Percentiles rank a stretch among this genome's conserved stretches.
Evolutionary conservation across 2,888 invertebrate species (phyloP).

Genomic region (Zeuzera pyrina): DNA sequence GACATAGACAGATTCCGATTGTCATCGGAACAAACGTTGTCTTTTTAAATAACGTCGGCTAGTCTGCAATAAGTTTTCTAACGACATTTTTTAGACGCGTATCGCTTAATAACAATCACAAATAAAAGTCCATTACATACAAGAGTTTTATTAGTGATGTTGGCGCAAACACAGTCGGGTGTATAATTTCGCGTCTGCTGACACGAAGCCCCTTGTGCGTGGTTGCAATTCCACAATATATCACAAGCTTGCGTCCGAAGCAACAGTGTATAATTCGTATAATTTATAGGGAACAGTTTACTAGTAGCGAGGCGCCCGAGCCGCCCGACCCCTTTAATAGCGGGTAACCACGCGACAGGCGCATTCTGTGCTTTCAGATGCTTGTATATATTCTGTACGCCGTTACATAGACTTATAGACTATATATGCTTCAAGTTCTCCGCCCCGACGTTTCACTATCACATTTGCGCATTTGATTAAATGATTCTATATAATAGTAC

Average conservation of each 20-base stretch:
- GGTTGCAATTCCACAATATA: conserved; percentile 60
- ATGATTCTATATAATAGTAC: conserved; percentile 30
- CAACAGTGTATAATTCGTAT: conserved; percentile 66
- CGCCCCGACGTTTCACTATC: conserved; percentile 23
- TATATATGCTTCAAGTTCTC: background rate
- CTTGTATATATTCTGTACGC: too few species aligned
- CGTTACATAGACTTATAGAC: too few species aligned
- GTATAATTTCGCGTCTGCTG: conserved; percentile 65
- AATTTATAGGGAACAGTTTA: conserved; percentile 56
- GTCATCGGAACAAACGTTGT: conserved; percentile 58
- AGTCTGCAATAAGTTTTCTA: conserved; percentile 49
- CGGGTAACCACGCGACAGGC: conserved; percentile 64
- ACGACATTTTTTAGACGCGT: conserved; percentile 28
- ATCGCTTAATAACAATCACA: conserved; percentile 64
- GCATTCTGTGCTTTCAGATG: too few species aligned
- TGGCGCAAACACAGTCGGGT: conserved; percentile 48
- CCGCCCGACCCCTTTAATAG: conserved; percentile 52
- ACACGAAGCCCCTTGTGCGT: conserved; percentile 41
- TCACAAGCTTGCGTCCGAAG: conserved; percentile 53
- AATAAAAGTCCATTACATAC: conserved; percentile 38
- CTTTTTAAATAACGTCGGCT: conserved; percentile 43
- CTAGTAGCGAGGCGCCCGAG: conserved; percentile 57
- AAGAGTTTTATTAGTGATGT: conserved; percentile 41
- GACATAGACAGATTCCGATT: conserved; percentile 61
- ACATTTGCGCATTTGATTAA: conserved; percentile 35